Evolutionary conservation across 2,113 vertebrate genomes (phyloP).

Genomic region (Gymnobelideus leadbeateri): DNA sequence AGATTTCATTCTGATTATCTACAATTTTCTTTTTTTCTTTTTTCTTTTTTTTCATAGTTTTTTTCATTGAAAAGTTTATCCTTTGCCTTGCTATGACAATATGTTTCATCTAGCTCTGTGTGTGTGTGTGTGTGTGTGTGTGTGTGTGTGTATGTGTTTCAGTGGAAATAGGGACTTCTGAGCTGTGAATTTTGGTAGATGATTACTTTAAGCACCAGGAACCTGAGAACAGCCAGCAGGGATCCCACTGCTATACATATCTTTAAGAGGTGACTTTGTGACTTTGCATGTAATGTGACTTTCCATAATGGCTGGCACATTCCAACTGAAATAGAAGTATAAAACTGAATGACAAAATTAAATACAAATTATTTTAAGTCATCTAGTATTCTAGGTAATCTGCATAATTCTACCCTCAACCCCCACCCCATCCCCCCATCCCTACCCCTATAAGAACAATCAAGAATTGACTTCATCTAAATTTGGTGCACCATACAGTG

Average conservation of each 20-base stretch:
- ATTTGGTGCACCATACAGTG: not conserved
- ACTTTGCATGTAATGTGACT: not conserved
- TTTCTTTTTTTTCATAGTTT: no score
- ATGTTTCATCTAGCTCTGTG: not conserved
- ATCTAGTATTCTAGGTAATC: not conserved
- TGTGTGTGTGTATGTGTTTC: no score
- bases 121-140: no score
- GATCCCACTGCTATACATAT: not conserved
- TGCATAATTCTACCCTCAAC: not conserved
- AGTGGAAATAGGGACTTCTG: not conserved
- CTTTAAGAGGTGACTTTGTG: not conserved
- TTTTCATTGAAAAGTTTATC: not conserved
- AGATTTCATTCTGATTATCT: not conserved
- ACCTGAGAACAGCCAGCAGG: not conserved
- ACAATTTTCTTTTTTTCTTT: no score
- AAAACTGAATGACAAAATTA: not conserved
- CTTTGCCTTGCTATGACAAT: not conserved
- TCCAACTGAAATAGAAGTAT: not conserved
- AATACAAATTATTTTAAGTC: not conserved
- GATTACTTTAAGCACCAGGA: not conserved
- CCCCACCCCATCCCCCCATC: not conserved
- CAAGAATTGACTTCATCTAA: not conserved
- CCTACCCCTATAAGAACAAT: not conserved
- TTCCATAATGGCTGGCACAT: not conserved
- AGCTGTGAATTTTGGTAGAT: not conserved